Conservation (phyloP, 2,113 vertebrate species). For the Morone saxatilis region DNA sequence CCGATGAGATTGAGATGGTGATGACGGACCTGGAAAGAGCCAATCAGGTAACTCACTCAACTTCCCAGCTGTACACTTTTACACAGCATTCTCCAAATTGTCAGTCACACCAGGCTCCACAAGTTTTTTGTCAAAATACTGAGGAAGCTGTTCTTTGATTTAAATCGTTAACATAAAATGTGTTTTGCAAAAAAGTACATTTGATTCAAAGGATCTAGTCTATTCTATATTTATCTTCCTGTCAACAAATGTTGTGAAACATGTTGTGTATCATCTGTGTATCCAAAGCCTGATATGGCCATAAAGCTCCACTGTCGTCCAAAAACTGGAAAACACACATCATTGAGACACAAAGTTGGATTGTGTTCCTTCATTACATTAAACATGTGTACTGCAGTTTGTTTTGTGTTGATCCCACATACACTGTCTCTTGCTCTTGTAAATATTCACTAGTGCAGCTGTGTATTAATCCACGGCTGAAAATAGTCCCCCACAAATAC, state of each 20-base stretch:
- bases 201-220: background rate
- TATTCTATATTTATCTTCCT: background rate
- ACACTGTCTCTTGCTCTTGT: background rate
- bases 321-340: background rate
- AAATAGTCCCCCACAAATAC: conserved; percentile 26
- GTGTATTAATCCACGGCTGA: background rate
- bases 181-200: background rate
- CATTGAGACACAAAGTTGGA: background rate
- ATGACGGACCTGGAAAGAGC: conserved; percentile 99
- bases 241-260: conserved; percentile 6
- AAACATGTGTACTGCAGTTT: background rate
- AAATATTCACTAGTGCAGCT: conserved; percentile 11
- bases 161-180: background rate
- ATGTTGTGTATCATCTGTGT: background rate
- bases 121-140: background rate
- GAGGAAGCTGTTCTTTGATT: background rate
- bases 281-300: background rate
- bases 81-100: background rate
- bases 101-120: background rate
- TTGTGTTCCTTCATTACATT: background rate
- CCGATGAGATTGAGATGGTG: conserved; percentile 99
- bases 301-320: background rate
- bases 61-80: background rate
- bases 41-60: conserved; percentile 90
- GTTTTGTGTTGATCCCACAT: background rate